Percentiles rank a stretch among this genome's conserved stretches.
phyloP scores from a whole-genome alignment of 2,888 invertebrate genomes.

The Trachelus troglodyta region DNA sequence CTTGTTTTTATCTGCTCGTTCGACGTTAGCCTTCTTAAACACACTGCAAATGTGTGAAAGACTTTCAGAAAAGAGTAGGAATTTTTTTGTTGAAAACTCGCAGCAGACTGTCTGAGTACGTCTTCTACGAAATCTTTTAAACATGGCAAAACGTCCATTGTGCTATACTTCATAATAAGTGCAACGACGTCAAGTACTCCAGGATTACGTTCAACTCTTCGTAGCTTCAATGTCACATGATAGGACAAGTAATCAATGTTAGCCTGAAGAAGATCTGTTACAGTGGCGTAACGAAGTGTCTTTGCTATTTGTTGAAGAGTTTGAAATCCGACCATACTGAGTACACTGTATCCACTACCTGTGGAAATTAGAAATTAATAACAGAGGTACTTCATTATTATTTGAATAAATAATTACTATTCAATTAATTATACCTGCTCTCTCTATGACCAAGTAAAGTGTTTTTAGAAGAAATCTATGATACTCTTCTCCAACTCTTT shows the following conservation, averaged over 20 bases:
- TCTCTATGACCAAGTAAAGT: conserved; percentile 77
- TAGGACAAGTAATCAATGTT: conserved; percentile 82
- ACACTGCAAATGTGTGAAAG: conserved; percentile 76
- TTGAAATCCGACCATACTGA: conserved; percentile 73
- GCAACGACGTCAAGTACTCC: conserved; percentile 78
- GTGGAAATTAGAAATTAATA: conserved; percentile 29
- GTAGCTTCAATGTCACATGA: conserved; percentile 75
- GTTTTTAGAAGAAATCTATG: conserved; percentile 74
- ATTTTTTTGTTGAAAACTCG: conserved; percentile 71
- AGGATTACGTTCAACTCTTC: conserved; percentile 72
- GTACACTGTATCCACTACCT: conserved; percentile 75
- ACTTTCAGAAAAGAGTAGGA: conserved; percentile 75
- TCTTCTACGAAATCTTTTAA: conserved; percentile 78
- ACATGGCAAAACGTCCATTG: conserved; percentile 73
- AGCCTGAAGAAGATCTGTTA: conserved; percentile 73
- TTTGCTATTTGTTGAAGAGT: conserved; percentile 71
- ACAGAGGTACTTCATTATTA: not conserved
- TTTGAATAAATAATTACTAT: not conserved
- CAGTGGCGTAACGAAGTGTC: conserved; percentile 70
- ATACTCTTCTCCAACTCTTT: conserved; percentile 68
- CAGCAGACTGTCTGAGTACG: conserved; percentile 73
- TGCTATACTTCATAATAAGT: conserved; percentile 79
- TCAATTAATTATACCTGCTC: conserved; percentile 70
- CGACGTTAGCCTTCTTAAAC: conserved; percentile 71
- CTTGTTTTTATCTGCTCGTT: conserved; percentile 24